These are phyloP conservation scores for Dasyurus viverrinus DNA, from an alignment of 2,113 vertebrate species.

Conservation along the genomic window DNA sequence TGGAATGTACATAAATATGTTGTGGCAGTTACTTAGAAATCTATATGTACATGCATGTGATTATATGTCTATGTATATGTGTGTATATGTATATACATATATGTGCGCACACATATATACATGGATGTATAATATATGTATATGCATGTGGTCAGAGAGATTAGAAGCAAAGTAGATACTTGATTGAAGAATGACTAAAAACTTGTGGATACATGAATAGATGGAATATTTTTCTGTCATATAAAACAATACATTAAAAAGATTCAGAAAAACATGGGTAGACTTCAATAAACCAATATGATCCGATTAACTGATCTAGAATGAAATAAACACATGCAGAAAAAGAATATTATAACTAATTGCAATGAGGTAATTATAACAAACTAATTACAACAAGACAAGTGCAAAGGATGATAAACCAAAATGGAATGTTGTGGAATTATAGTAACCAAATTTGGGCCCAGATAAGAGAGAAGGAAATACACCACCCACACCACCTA, in stretches of 20 bases:
- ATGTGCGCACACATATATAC: too few species aligned
- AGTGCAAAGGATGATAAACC: background rate
- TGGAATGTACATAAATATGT: too few species aligned
- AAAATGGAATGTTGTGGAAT: background rate
- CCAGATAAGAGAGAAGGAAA: background rate
- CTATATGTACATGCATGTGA: background rate
- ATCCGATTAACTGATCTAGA: background rate
- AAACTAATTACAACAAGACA: background rate
- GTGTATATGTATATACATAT: background rate
- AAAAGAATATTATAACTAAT: background rate
- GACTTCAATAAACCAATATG: background rate
- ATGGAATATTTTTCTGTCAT: background rate
- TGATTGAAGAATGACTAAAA: background rate
- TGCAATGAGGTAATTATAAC: too few species aligned
- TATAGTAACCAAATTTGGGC: background rate
- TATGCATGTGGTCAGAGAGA: background rate
- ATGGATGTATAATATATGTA: background rate
- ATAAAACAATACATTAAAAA: background rate
- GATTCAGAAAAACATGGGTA: background rate
- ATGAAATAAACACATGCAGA: background rate
- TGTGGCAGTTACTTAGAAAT: background rate
- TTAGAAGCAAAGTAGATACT: background rate
- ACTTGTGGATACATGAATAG: background rate
- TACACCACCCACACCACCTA: background rate
- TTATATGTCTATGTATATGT: background rate